Evolutionary conservation across 2,888 invertebrate species (phyloP).

Genomic region (Aethes cnicana): DNA sequence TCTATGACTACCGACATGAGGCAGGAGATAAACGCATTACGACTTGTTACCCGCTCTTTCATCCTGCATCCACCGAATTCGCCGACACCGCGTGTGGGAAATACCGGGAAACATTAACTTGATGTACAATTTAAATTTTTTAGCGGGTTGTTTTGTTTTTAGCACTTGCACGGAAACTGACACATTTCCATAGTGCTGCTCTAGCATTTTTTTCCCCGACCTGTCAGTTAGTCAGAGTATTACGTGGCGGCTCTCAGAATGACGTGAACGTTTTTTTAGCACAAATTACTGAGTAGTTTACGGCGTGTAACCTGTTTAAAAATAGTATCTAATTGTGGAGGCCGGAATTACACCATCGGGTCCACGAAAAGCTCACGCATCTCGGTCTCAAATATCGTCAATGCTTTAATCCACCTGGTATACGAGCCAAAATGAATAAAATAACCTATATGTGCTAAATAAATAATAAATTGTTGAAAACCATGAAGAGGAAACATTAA

Average conservation of each 20-base stretch:
- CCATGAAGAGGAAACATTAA: too few species aligned
- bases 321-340: too few species aligned
- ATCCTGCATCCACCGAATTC: slow-evolving; percentile 52
- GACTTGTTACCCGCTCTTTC: slow-evolving; percentile 56
- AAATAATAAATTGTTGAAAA: too few species aligned
- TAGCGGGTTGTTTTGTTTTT: slow-evolving; percentile 35
- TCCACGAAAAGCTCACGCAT: too few species aligned
- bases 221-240: slow-evolving; percentile 24
- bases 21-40: slow-evolving; percentile 68
- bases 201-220: slow-evolving; percentile 15
- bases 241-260: slow-evolving; percentile 12
- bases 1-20: slow-evolving; percentile 50
- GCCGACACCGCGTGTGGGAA: slow-evolving; percentile 47
- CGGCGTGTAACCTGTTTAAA: neutral
- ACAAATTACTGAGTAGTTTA: neutral
- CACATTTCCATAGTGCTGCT: slow-evolving; percentile 24
- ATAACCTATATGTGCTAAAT: too few species aligned
- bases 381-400: too few species aligned
- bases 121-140: slow-evolving; percentile 43
- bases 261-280: neutral
- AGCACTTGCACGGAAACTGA: slow-evolving; percentile 19
- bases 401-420: too few species aligned
- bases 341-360: too few species aligned
- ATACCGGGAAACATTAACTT: slow-evolving; percentile 50
- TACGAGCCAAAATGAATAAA: too few species aligned